A percentile compares a stretch with the other conserved stretches of the same genome.
phyloP scores from a whole-genome alignment of 2,797 vertebrate genomes.

The Cyclopterus lumpus region DNA sequence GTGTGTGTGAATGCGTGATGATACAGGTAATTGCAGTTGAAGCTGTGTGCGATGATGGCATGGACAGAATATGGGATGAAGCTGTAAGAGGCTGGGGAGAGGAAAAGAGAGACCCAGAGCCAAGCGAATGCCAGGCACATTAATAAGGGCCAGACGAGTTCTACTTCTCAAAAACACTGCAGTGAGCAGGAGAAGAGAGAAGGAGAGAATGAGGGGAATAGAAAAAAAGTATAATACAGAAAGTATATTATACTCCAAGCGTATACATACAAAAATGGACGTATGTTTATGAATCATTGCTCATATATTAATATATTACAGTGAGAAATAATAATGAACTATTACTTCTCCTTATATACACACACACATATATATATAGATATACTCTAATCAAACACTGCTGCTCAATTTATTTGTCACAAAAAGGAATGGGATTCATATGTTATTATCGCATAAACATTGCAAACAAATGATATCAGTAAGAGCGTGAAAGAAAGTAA shows the following conservation, averaged over 20 bases:
- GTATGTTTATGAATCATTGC: slow-evolving; percentile 22
- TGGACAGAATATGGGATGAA: slow-evolving; percentile 67
- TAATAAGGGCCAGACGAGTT: slow-evolving; percentile 75
- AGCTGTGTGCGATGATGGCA: slow-evolving; percentile 53
- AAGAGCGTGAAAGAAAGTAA: slow-evolving; percentile 45
- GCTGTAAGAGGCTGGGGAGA: slow-evolving; percentile 60
- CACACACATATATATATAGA: not conserved
- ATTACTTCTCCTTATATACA: slow-evolving; percentile 19
- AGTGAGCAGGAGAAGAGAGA: slow-evolving; percentile 24
- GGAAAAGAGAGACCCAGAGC: slow-evolving; percentile 55
- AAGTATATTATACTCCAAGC: slow-evolving; percentile 7
- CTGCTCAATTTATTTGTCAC: slow-evolving; percentile 31
- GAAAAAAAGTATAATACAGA: slow-evolving; percentile 34
- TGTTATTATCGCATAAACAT: slow-evolving; percentile 60
- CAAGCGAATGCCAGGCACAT: slow-evolving; percentile 64
- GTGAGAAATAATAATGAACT: slow-evolving; percentile 48
- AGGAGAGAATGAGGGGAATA: slow-evolving; percentile 43
- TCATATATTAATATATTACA: slow-evolving; percentile 41
- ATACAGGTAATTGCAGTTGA: slow-evolving; percentile 70
- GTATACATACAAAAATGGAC: slow-evolving; percentile 13
- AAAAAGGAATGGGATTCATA: slow-evolving; percentile 47
- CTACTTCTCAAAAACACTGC: slow-evolving; percentile 62
- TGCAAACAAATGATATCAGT: slow-evolving; percentile 67
- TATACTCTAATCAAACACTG: not conserved
- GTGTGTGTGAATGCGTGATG: slow-evolving; percentile 38